Base-by-base conservation (phyloP, 2,888 invertebrate genomes). In the Mystacides longicornis region DNA sequence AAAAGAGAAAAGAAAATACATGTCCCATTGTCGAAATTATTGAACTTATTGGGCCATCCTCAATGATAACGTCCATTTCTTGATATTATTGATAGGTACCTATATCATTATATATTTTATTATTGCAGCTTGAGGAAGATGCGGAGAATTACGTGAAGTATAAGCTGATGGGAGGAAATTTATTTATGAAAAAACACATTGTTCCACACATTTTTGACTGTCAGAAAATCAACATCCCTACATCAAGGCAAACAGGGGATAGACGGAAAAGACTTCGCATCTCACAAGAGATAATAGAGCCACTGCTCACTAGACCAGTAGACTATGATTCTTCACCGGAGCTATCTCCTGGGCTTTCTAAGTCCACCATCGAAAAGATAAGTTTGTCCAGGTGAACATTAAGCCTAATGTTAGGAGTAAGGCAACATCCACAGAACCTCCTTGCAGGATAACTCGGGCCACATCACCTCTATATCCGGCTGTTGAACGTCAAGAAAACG, bases 201-300 rank as follows among this genome's bases (percentile, higher is more conserved):
- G 48, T 48, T 11, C 48, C 48, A 5, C 22, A 48, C n/a, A 48
- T 48, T 7, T 48, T 48, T 48, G 3, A 48, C 23, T 48, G 48
- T 23, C 48, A 48, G 23, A 48, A 23, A 48, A 48, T 16, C 2
- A n/a, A 21, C n/a, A n/a, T 23, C 9, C 48, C 4, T 7, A 23
- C 5, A 23, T 4, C 48, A 9, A 21, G 48, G 21, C 48, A 23
- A 23, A 48, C 48, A 3, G 48, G 48, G 3, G 23, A 48, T 16
- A 16, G 9, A 22, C 3, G 48, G 23, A 23, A 21, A 23, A 21
- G 48, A 16, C 22, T 23, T 21, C 22, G 23, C 9, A 23, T 23
- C n/a, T 9, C 23, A 14, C 23, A 48, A 48, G 48, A 48, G 23
- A 47, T 47, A 19, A 11, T 23, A 20, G 3, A 23, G 23, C 16